phyloP scores from a whole-genome alignment of 2,113 vertebrate species.

The Nibea albiflora region DNA sequence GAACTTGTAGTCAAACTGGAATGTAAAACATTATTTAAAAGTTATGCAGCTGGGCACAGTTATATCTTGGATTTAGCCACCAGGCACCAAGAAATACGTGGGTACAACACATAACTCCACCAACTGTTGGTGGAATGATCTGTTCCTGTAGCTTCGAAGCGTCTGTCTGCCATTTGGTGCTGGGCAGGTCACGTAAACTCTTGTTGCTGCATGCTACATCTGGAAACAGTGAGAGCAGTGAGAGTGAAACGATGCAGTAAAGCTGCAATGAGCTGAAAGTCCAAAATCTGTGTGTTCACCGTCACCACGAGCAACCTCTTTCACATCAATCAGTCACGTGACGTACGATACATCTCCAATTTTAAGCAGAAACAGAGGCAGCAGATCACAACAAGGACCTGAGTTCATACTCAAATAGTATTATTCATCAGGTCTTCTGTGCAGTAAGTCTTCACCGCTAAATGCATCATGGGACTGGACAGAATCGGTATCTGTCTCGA shows the following conservation, averaged over 20 bases:
- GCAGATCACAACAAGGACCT: background rate
- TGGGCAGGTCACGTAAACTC: too few species aligned
- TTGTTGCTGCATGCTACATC: too few species aligned
- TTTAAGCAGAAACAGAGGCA: background rate
- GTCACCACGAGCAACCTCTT: background rate
- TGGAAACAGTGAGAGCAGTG: background rate
- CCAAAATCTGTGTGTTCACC: background rate
- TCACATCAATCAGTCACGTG: background rate
- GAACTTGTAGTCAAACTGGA: background rate
- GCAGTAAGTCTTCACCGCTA: background rate
- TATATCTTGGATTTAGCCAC: background rate
- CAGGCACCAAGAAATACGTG: background rate
- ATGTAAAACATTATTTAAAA: background rate
- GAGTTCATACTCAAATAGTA: background rate
- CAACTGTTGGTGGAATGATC: background rate
- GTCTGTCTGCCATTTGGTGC: background rate
- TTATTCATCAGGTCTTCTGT: background rate
- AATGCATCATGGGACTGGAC: conserved; percentile 18
- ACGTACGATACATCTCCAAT: background rate
- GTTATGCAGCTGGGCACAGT: background rate
- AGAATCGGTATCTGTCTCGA: conserved; percentile 25
- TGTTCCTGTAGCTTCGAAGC: background rate
- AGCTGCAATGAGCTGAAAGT: background rate
- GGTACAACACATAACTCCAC: background rate
- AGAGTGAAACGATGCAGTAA: background rate